Conservation (phyloP, 2,888 invertebrate species). For the Drosophila crucigera region DNA sequence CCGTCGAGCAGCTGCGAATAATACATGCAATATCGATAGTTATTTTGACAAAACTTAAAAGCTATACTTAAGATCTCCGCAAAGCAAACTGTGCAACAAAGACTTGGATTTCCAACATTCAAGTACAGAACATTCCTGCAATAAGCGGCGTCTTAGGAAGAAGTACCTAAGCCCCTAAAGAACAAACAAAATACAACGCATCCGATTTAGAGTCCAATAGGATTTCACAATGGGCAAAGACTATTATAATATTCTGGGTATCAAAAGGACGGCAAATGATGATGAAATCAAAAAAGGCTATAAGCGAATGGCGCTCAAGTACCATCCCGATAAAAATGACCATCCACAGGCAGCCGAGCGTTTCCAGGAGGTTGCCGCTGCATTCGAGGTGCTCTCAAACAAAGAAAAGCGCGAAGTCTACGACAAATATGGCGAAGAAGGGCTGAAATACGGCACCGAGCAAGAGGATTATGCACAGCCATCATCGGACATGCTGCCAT, state of each 20-base stretch:
- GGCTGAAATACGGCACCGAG: constrained; percentile 32
- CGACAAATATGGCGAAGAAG: constrained; percentile 61
- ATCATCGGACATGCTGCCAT: constrained; percentile 65
- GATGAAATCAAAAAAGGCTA: constrained; percentile 48
- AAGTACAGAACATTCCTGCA: neutral
- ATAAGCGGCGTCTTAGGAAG: neutral
- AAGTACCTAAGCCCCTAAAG: neutral
- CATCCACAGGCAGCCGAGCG: constrained; percentile 60
- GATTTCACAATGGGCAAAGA: constrained; percentile 41
- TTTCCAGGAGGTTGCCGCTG: constrained; percentile 58
- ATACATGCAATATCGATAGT: constrained; percentile 19
- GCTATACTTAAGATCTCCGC: constrained; percentile 12
- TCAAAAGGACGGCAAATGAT: constrained; percentile 33
- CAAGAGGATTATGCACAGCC: constrained; percentile 32
- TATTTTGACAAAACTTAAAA: constrained; percentile 1
- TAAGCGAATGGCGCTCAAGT: constrained; percentile 42
- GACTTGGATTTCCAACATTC: too few species aligned
- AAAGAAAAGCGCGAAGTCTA: constrained; percentile 62
- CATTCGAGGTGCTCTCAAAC: constrained; percentile 63
- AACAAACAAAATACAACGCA: neutral
- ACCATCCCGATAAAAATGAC: constrained; percentile 65
- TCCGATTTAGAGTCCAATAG: neutral
- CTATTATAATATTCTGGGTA: constrained; percentile 46
- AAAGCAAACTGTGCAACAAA: constrained; percentile 22
- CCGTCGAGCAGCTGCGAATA: neutral